Evolutionary conservation across 2,113 vertebrate genomes (phyloP).

Genomic region (Cyphomyrus plagiostoma): DNA sequence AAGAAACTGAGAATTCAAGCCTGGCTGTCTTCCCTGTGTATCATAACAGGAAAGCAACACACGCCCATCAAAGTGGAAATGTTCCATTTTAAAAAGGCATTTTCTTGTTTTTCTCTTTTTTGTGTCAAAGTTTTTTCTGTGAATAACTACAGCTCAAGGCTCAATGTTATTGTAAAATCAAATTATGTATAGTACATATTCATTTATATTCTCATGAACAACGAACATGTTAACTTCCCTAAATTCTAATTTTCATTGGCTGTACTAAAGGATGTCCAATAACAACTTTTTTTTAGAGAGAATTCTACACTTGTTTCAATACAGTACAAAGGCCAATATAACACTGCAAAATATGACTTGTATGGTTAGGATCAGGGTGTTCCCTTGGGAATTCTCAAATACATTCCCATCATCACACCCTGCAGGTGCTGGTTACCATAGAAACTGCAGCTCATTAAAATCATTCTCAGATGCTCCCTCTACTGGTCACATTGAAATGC

Average conservation of each 20-base stretch:
- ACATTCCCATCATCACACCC: slow-evolving; percentile 2
- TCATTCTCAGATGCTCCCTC: background rate
- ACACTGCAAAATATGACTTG: background rate
- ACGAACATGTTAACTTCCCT: background rate
- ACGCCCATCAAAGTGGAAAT: background rate
- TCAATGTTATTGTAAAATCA: background rate
- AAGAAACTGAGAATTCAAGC: background rate
- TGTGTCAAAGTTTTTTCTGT: background rate
- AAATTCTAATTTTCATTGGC: background rate
- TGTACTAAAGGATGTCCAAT: background rate
- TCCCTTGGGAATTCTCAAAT: background rate
- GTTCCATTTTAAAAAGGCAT: background rate
- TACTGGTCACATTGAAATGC: slow-evolving; percentile 4
- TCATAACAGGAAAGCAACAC: background rate
- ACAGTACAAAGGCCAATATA: background rate
- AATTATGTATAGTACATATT: background rate
- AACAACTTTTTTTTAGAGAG: background rate
- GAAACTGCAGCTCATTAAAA: slow-evolving; percentile 1
- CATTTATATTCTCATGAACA: background rate
- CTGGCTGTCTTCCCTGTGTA: background rate
- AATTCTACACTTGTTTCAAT: background rate
- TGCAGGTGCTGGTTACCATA: slow-evolving; percentile 16
- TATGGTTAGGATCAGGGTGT: background rate
- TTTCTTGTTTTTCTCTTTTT: background rate
- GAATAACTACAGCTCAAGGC: background rate